Conservation (phyloP, 1,140 invertebrate species). For the Orchesella cincta region DNA sequence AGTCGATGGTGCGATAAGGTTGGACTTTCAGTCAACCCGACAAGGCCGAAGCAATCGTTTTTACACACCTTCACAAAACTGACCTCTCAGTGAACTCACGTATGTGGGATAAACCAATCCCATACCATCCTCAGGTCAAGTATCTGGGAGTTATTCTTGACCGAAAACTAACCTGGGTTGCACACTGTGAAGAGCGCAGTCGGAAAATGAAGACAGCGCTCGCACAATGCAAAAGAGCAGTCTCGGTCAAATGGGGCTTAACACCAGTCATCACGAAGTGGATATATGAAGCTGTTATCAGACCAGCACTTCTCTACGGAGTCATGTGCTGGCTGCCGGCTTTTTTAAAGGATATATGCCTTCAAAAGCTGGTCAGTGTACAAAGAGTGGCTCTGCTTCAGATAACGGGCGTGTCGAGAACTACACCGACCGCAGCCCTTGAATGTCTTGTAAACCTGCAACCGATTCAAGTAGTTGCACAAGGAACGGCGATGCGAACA, state of each 20-base stretch:
- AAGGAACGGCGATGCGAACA: neutral
- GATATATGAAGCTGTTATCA: neutral
- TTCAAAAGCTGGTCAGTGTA: neutral
- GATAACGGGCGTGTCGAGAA: neutral
- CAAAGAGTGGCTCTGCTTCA: conserved; percentile 29
- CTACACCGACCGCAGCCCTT: conserved; percentile 16
- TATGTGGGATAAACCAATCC: neutral
- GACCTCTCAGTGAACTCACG: neutral
- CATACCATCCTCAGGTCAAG: neutral
- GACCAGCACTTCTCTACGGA: conserved; percentile 28
- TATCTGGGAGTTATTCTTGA: conserved; percentile 38
- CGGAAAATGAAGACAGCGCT: neutral
- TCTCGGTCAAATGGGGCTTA: conserved; percentile 27
- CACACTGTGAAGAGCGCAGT: neutral
- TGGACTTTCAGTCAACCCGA: no score
- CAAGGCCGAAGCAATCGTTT: neutral
- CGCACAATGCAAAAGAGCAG: conserved; percentile 22
- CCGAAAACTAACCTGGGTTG: conserved; percentile 25
- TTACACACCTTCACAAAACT: neutral
- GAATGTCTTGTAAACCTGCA: conserved; percentile 1
- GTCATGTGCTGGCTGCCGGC: conserved; percentile 11
- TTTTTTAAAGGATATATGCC: neutral
- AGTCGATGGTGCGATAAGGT: neutral
- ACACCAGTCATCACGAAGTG: conserved; percentile 12
- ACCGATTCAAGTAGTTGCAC: conserved; percentile 14